A percentile compares a stretch with the other conserved stretches of the same genome.
Evolutionary conservation across 2,888 invertebrate species (phyloP).

Genomic region (Cerastis rubricosa): DNA sequence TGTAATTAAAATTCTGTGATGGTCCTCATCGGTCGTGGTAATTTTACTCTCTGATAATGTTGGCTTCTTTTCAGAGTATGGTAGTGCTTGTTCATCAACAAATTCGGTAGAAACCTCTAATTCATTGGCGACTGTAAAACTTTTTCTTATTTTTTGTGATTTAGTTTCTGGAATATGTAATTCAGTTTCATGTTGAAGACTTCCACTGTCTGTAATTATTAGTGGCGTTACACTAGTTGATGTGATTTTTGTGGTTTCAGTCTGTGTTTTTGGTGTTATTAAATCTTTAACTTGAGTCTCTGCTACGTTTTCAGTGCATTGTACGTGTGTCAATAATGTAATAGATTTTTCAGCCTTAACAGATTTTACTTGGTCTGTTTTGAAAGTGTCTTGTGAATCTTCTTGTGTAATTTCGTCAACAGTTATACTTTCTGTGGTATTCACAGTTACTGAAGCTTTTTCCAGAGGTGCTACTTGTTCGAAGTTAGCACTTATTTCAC

Average conservation of each 20-base stretch:
- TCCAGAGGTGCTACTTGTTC: conserved; percentile 66
- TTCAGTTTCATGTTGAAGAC: conserved; percentile 83
- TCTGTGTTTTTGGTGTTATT: conserved; percentile 69
- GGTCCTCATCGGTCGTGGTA: conserved; percentile 69
- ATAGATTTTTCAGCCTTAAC: conserved; percentile 77
- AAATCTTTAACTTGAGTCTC: conserved; percentile 78
- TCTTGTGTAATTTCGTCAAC: conserved; percentile 83
- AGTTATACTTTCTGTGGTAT: conserved; percentile 77
- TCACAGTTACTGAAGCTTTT: conserved; percentile 75
- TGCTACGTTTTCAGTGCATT: conserved; percentile 82
- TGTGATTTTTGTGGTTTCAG: conserved; percentile 75
- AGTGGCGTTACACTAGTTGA: conserved; percentile 80
- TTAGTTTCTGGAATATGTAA: conserved; percentile 75
- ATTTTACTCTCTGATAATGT: conserved; percentile 75
- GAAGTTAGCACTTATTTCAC: conserved; percentile 73
- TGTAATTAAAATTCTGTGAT: conserved; percentile 76
- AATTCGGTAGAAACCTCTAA: conserved; percentile 80
- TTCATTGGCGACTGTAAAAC: conserved; percentile 79
- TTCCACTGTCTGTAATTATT: conserved; percentile 81
- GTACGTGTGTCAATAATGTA: conserved; percentile 81
- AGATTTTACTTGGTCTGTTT: conserved; percentile 71
- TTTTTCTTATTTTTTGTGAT: conserved; percentile 77
- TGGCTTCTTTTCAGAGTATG: conserved; percentile 71
- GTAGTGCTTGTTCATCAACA: conserved; percentile 78
- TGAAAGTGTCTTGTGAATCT: conserved; percentile 74